These are phyloP conservation scores for Climacteris rufus DNA, from an alignment of 2,113 vertebrate genomes.

Conservation along the genomic window DNA sequence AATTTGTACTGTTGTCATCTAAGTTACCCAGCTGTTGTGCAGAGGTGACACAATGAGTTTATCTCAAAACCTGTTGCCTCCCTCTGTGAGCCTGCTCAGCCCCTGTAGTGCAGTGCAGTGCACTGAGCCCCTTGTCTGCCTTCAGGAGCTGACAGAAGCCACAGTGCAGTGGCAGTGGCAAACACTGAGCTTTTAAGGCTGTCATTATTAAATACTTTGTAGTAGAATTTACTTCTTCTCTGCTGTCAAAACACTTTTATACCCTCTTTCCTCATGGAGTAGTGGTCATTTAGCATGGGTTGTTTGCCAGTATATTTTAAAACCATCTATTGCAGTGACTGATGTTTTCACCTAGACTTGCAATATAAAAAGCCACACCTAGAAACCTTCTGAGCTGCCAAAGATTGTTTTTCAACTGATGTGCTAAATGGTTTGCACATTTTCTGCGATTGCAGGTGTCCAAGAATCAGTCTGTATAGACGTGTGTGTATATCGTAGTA, in stretches of 20 bases:
- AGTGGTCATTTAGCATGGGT: neutral
- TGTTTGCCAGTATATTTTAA: neutral
- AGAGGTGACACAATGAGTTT: too few relatives aligned
- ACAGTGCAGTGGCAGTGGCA: too few relatives aligned
- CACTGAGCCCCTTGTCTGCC: too few relatives aligned
- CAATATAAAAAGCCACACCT: neutral
- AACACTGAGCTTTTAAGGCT: too few relatives aligned
- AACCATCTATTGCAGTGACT: neutral
- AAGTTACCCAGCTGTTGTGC: too few relatives aligned
- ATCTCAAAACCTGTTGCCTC: too few relatives aligned
- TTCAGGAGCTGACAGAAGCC: too few relatives aligned
- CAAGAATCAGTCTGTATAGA: neutral
- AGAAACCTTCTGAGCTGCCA: neutral
- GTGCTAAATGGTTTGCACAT: fast-evolving
- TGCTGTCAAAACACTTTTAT: neutral
- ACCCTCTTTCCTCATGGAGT: neutral
- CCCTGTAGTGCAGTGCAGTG: too few relatives aligned
- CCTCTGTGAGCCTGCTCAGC: too few relatives aligned
- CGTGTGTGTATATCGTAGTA: too few relatives aligned
- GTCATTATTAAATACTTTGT: too few relatives aligned
- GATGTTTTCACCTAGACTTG: neutral
- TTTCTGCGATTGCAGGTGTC: neutral
- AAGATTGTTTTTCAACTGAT: neutral
- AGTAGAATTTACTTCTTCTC: neutral
- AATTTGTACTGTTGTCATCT: too few relatives aligned